phyloP scores from a whole-genome alignment of 2,113 vertebrate species.

The Lycaon pictus region DNA sequence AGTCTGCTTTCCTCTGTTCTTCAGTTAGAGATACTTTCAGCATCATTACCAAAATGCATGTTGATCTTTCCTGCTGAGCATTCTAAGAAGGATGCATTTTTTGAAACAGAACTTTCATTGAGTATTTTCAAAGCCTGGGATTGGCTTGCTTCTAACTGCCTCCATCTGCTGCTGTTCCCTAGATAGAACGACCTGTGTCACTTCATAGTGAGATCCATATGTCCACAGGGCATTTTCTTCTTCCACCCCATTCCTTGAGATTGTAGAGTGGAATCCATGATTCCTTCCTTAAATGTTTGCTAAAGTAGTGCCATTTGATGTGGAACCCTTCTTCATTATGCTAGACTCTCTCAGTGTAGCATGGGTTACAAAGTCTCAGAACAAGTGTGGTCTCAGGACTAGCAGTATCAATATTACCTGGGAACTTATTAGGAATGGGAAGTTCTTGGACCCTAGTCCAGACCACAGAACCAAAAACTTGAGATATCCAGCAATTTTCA shows the following conservation, averaged over 20 bases:
- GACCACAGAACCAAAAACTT: neutral
- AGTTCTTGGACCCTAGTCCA: neutral
- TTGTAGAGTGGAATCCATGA: neutral
- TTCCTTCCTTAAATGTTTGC: neutral
- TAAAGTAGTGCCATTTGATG: neutral
- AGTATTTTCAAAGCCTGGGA: neutral
- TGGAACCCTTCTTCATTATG: neutral
- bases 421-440: neutral
- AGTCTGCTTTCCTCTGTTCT: neutral
- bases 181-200: neutral
- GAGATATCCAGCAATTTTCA: neutral
- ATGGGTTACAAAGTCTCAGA: neutral
- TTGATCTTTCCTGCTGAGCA: neutral
- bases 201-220: neutral
- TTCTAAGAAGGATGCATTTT: neutral
- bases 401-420: neutral
- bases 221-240: neutral
- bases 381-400: neutral
- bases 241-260: neutral
- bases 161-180: constrained; percentile 10
- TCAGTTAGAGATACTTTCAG: neutral
- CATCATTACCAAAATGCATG: neutral
- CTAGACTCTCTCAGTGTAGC: neutral
- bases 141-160: neutral
- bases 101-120: neutral